These are phyloP conservation scores for Caranx melampygus DNA, from an alignment of 2,113 vertebrate species.

Conservation along the genomic window DNA sequence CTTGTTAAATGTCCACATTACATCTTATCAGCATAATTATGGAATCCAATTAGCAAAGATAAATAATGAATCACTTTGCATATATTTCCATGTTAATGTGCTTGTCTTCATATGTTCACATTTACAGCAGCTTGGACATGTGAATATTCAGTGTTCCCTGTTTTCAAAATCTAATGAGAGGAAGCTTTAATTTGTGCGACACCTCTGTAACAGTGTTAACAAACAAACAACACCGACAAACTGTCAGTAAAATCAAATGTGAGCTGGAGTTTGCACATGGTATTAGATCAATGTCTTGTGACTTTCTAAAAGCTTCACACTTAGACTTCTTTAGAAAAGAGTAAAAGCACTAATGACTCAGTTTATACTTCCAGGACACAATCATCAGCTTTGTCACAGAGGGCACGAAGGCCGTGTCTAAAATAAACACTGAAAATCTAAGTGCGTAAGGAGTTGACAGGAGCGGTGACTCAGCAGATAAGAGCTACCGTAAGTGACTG, in stretches of 20 bases:
- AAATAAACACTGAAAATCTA: constrained; percentile 7
- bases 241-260: background rate
- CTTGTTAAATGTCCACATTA: background rate
- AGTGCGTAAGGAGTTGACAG: background rate
- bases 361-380: background rate
- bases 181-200: too few species aligned
- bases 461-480: constrained; percentile 35
- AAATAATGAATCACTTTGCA: constrained; percentile 17
- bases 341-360: background rate
- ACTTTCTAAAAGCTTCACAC: background rate
- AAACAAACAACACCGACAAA: background rate
- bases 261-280: background rate
- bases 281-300: background rate
- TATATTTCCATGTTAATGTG: constrained; percentile 13
- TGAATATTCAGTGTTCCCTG: background rate
- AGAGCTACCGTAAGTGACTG: background rate
- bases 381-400: background rate
- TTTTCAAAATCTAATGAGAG: background rate
- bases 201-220: too few species aligned
- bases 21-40: background rate
- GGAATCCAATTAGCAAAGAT: background rate
- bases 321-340: background rate
- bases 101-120: background rate
- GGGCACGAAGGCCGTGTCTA: background rate
- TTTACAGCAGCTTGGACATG: background rate